Evolutionary conservation across 2,797 vertebrate species (phyloP).

Genomic region (Acanthiza pusilla): DNA sequence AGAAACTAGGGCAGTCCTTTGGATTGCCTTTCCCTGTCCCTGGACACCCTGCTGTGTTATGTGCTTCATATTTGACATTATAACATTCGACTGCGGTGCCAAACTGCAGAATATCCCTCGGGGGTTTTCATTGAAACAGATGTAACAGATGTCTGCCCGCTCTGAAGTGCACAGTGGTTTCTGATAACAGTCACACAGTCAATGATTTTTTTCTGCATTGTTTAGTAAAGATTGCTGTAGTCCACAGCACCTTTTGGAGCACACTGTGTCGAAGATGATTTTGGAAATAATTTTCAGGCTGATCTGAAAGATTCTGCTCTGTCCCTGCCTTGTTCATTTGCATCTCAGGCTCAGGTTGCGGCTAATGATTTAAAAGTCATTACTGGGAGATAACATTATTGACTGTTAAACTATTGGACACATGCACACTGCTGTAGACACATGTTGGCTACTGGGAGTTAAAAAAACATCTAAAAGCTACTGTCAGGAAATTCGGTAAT

Average conservation of each 20-base stretch:
- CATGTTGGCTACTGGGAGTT: background rate
- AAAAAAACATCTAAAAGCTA: background rate
- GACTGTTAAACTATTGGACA: background rate
- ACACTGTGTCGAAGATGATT: background rate
- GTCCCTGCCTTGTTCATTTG: background rate
- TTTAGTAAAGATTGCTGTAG: background rate
- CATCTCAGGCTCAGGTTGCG: background rate
- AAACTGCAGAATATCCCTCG: conserved; percentile 43
- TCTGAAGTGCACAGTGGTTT: background rate
- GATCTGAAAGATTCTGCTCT: background rate
- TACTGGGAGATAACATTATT: background rate
- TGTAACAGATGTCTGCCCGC: conserved; percentile 44
- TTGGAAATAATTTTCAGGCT: background rate
- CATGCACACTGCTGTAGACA: background rate
- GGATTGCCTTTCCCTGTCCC: conserved; percentile 70
- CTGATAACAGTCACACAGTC: background rate
- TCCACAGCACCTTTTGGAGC: background rate
- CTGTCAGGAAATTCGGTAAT: background rate
- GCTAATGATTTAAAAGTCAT: background rate
- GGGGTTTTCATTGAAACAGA: conserved; percentile 50
- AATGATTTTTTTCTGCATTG: background rate
- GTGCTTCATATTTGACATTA: conserved; percentile 68
- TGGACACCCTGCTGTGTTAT: conserved; percentile 67
- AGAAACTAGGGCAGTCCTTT: conserved; percentile 78
- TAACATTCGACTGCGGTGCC: conserved; percentile 25